A percentile compares a stretch with the other conserved stretches of the same genome.
Conservation (phyloP, 2,797 vertebrate genomes). For the Sebastes kiyomatsui region DNA sequence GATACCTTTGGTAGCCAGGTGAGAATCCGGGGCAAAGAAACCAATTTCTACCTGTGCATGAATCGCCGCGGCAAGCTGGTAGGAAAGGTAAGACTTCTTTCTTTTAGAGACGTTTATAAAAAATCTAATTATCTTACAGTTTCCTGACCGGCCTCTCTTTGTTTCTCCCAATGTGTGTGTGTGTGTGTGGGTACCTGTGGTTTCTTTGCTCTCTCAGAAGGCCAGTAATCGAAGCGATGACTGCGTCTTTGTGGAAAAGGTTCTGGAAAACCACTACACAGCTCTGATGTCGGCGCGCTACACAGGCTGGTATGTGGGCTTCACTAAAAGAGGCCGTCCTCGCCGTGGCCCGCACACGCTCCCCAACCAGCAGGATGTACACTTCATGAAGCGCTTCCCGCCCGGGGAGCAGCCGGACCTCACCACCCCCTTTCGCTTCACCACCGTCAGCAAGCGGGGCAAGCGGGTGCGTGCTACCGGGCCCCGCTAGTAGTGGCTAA, state of each 20-base stretch:
- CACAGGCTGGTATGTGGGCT: constrained; percentile 87
- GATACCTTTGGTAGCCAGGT: constrained; percentile 89
- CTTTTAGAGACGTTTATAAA: constrained; percentile 17
- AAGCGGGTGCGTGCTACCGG: constrained; percentile 82
- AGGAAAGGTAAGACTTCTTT: constrained; percentile 83
- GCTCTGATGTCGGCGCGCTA: constrained; percentile 87
- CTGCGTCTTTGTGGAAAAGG: constrained; percentile 88
- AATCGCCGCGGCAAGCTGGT: constrained; percentile 86
- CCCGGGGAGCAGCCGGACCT: constrained; percentile 84
- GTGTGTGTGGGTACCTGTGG: constrained; percentile 26
- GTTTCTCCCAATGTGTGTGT: constrained; percentile 15
- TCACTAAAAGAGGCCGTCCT: constrained; percentile 85
- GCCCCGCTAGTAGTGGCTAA: constrained; percentile 76
- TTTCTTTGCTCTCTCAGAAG: constrained; percentile 79
- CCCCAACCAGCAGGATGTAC: constrained; percentile 86
- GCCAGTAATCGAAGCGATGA: constrained; percentile 85
- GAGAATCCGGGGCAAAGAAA: constrained; percentile 88
- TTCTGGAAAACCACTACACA: constrained; percentile 90
- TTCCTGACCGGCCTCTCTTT: constrained; percentile 65
- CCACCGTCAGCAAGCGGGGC: constrained; percentile 83
- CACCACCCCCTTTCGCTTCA: constrained; percentile 85
- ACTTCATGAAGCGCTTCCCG: constrained; percentile 88
- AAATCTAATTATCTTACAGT: neutral
- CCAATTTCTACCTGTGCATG: constrained; percentile 89
- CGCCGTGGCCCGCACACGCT: constrained; percentile 83